Base-by-base conservation (phyloP, 1,140 invertebrate species). In the Brachystomella parvula region DNA sequence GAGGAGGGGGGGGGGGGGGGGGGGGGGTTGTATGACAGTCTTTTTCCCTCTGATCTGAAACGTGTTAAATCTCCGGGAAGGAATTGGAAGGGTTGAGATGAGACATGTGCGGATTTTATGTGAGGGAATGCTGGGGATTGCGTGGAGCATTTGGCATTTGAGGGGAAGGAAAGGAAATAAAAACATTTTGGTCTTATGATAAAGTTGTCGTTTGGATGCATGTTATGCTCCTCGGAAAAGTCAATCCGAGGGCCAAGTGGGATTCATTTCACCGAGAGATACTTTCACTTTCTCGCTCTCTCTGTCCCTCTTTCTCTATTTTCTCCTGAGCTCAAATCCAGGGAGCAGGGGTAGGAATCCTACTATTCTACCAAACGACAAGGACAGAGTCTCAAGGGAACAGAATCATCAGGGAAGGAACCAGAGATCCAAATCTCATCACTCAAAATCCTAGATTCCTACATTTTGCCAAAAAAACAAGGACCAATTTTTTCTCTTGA, bases 121-220 rank as follows among this genome's bases (percentile, higher is more conserved):
- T 53, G 9, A 12, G 6, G 3, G 24, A 53, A 17, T 19, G 49
- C 49, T 24, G 12, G 49, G 24, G 24, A 53, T 53, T 53, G 49
- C 49, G 6, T 19, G 9, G 49, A 53, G 49, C 6, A 17, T 53
- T 39, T 19, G 6, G 6, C 35, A 19, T 39, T 39, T 39, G 35
- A 39, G 35, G 49, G 49, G 12, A n/a, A 26, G 49, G 24, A 53
- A 53, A 24, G 58, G 26, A 15, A 60, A 35, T 60, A 56, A 47
- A 64, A 57, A 28, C 32, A 61, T 58, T 68, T 68, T 64, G 61
- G 65, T 65, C 63, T 66, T 69, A 71, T 68, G 70, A 71, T 71
- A 71, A 71, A 71, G 64, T 67, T 68, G 64, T 60, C 44, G 67
- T 71, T 71, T 71, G 66, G 66, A 71, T 71, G 70, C 70, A 71